These are phyloP conservation scores for Enteromius anoplus DNA, from an alignment of 2,797 vertebrate genomes.

Conservation along the genomic window DNA sequence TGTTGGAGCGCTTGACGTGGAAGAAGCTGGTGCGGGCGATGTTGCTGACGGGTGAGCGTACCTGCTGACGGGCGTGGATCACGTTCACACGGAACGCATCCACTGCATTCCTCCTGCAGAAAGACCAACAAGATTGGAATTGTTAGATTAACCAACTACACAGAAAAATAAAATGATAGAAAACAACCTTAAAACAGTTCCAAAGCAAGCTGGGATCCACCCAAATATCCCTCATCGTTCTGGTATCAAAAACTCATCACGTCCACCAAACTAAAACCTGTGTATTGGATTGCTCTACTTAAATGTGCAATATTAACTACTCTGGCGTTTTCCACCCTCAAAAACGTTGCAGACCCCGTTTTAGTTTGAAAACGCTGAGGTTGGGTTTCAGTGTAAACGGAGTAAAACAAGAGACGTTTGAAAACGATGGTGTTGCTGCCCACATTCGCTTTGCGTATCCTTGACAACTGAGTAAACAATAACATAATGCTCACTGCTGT, in stretches of 20 bases:
- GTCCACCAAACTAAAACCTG: not conserved
- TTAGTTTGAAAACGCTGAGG: no score
- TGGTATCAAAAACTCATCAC: not conserved
- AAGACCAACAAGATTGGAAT: not conserved
- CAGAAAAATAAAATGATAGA: not conserved
- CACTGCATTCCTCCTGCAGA: slow-evolving; percentile 91
- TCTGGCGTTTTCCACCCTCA: no score
- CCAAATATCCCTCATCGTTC: not conserved
- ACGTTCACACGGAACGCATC: slow-evolving; percentile 99
- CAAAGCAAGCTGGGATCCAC: not conserved
- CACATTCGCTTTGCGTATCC: no score
- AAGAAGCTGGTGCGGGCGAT: slow-evolving; percentile 99
- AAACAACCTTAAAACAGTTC: not conserved
- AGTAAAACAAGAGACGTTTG: no score
- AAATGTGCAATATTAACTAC: not conserved
- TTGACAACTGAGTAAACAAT: no score
- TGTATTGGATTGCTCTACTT: not conserved
- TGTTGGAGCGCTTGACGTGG: slow-evolving; percentile 98
- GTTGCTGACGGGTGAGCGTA: slow-evolving; percentile 98
- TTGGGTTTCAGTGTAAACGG: no score
- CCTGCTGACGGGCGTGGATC: slow-evolving; percentile 98
- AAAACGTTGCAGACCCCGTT: no score
- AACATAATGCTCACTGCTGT: no score
- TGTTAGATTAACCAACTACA: not conserved
- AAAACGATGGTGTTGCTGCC: no score